Base-by-base conservation (phyloP, 2,797 vertebrate genomes). In the Aldrovandia affinis region DNA sequence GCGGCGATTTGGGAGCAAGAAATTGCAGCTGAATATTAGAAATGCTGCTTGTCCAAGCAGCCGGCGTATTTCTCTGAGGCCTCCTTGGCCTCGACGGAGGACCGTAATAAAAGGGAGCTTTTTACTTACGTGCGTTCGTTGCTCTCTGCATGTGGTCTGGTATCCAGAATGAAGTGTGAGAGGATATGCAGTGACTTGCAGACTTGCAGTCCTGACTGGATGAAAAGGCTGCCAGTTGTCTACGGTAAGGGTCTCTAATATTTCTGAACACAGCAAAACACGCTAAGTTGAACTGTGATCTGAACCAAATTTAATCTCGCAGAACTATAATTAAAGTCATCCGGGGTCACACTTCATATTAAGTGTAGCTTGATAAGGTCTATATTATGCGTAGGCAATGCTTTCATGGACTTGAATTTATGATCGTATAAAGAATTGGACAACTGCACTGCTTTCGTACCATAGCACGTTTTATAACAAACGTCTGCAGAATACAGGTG, bases 1-100 rank as follows among this genome's bases (percentile, higher is more conserved):
- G 88, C 88, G 79, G 79, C 92, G 91, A 94, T 92, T 90, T 87
- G 86, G 89, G 92, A 95, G 81, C 91, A 92, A n/a, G 89, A 86
- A 75, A 25, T 28, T 81, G 44, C 5, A 10, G 55, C 9, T 65
- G 54, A 36, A 44, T 47, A 75, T 77, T 44, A 65, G 79, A 82
- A 82, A 81, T 7, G 6, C 42, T 44, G 80, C 42, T 33, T n/a
- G 39, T 42, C 59, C 44, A 15, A 59, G 42, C 28, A 81, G 44
- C 81, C 4, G 68, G 39, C 36, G 0, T 6, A 25, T 75, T 63
- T 81, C 50, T 79, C 47, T 79, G 78, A 79, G 50, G 78, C 78
- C 25, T 50, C 22, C 5, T 10, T 33, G 30, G 65, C 30, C 65
- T 70, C 15, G 65, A 4, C 18, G 33, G 33, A 39, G 10, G 59